A percentile compares a stretch with the other conserved stretches of the same genome.
Evolutionary conservation across 2,113 vertebrate genomes (phyloP).

Genomic region (Myotis brandtii): DNA sequence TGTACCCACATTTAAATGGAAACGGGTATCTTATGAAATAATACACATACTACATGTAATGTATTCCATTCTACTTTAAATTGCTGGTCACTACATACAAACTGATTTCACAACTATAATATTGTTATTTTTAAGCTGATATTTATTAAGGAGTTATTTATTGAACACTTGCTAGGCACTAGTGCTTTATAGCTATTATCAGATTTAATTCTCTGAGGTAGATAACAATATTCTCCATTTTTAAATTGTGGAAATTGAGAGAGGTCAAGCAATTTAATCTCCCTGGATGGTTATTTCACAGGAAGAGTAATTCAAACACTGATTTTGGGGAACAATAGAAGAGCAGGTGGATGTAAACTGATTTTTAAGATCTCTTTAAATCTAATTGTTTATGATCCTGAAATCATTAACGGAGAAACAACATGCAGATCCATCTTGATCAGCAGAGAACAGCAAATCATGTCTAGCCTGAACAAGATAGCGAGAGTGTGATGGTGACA

Average conservation of each 20-base stretch:
- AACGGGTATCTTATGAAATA: constrained; percentile 29
- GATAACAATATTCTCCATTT: constrained; percentile 11
- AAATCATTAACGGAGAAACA: not conserved
- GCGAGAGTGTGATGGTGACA: not conserved
- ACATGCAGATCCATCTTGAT: not conserved
- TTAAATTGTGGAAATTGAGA: not conserved
- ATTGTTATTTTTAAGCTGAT: constrained; percentile 13
- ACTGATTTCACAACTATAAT: constrained; percentile 21
- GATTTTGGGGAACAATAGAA: not conserved
- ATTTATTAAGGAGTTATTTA: not conserved
- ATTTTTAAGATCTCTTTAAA: constrained; percentile 11
- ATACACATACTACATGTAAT: not conserved
- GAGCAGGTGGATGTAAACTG: not conserved
- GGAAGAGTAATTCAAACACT: not conserved
- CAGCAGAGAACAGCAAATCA: not conserved
- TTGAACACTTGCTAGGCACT: not conserved
- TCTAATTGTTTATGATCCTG: not conserved
- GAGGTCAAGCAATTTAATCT: not conserved
- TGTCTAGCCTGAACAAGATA: not conserved
- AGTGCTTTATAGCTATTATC: not conserved
- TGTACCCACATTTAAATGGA: not conserved
- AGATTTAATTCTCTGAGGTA: not conserved
- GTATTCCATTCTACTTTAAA: not conserved
- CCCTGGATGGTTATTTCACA: not conserved
- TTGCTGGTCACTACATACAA: not conserved